phyloP scores from a whole-genome alignment of 1,140 invertebrate species.

The Antheraea pernyi region DNA sequence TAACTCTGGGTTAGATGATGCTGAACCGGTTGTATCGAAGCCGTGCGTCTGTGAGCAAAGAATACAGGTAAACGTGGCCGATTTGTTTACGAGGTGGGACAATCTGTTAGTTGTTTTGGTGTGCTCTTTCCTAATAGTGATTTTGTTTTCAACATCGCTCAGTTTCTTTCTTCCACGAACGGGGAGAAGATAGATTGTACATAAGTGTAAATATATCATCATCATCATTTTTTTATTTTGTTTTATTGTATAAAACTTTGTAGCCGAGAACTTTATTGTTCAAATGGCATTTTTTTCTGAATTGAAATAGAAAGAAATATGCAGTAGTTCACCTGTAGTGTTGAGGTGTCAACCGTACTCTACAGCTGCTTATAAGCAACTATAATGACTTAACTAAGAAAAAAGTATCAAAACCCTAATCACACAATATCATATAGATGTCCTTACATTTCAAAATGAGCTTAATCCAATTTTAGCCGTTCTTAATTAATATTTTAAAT shows the following conservation, averaged over 20 bases:
- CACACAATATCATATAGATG: too few species aligned
- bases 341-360: too few species aligned
- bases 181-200: constrained; percentile 14
- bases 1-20: not conserved
- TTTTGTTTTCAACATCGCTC: constrained; percentile 19
- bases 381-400: too few species aligned
- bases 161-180: constrained; percentile 14
- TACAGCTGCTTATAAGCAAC: too few species aligned
- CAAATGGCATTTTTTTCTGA: too few species aligned
- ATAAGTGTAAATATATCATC: constrained; percentile 42
- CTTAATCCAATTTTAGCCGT: too few species aligned
- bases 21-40: constrained; percentile 4
- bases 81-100: constrained; percentile 27
- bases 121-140: constrained; percentile 18
- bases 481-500: too few species aligned
- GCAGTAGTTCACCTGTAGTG: too few species aligned
- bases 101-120: constrained; percentile 24
- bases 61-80: not conserved
- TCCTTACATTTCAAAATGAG: too few species aligned
- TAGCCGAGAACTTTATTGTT: too few species aligned
- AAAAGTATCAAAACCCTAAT: too few species aligned
- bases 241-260: constrained; percentile 18
- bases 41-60: constrained; percentile 21
- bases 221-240: constrained; percentile 29
- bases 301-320: too few species aligned